phyloP scores from a whole-genome alignment of 2,888 invertebrate genomes.

The Fabriciana adippe region DNA sequence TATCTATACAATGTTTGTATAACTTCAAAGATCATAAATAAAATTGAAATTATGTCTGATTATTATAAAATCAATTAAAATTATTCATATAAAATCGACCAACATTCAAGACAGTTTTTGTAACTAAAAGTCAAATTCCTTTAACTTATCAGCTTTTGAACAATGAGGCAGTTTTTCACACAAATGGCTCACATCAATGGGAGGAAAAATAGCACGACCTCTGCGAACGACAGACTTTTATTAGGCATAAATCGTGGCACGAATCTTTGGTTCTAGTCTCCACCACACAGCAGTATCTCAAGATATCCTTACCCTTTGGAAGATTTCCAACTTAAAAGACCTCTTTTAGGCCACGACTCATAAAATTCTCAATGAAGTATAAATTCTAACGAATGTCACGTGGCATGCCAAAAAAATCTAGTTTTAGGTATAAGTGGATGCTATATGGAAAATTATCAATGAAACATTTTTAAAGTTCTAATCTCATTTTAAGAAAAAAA shows the following conservation, averaged over 20 bases:
- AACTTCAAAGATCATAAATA: too few relatives aligned
- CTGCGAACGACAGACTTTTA: constrained; percentile 38
- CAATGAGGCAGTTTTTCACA: constrained; percentile 18
- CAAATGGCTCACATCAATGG: constrained; percentile 21
- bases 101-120: not conserved
- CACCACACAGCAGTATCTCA: constrained; percentile 37
- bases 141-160: constrained; percentile 3
- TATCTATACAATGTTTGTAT: too few relatives aligned
- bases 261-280: constrained; percentile 31
- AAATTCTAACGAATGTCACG: constrained; percentile 26
- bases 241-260: constrained; percentile 35
- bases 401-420: not conserved
- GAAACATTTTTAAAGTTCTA: too few relatives aligned
- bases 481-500: too few relatives aligned
- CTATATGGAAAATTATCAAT: not conserved
- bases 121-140: not conserved
- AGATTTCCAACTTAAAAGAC: constrained; percentile 36
- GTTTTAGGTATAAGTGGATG: not conserved
- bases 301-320: constrained; percentile 41
- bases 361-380: constrained; percentile 40
- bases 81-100: not conserved
- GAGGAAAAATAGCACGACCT: constrained; percentile 30
- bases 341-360: constrained; percentile 37
- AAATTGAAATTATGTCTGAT: too few relatives aligned
- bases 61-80: too few relatives aligned